phyloP scores from a whole-genome alignment of 2,797 vertebrate genomes.

The Cynopterus sphinx region DNA sequence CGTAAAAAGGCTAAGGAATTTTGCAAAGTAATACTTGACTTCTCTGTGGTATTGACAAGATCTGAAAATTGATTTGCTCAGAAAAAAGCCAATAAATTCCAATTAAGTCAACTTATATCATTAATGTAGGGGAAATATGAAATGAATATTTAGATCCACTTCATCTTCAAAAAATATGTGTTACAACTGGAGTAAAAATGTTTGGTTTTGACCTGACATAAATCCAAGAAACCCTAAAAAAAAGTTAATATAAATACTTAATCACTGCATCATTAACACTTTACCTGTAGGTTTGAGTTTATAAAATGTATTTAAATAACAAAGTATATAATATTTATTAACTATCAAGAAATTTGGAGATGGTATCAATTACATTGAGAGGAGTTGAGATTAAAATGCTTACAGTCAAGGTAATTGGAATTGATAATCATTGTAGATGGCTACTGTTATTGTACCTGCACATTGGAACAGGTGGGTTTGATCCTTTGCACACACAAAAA shows the following conservation, averaged over 20 bases:
- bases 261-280: not conserved
- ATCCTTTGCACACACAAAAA: constrained; percentile 23
- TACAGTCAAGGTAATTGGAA: not conserved
- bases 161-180: constrained; percentile 15
- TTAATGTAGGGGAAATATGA: constrained; percentile 26
- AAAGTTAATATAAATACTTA: constrained; percentile 26
- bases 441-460: not conserved
- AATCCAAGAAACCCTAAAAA: not conserved
- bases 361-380: not conserved
- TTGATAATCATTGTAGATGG: not conserved
- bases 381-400: not conserved
- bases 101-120: not conserved
- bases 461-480: not conserved
- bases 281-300: not conserved
- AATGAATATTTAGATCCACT: constrained; percentile 35
- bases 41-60: not conserved
- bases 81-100: constrained; percentile 26
- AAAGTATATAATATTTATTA: not conserved
- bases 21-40: not conserved
- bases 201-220: constrained; percentile 38
- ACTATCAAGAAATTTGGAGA: not conserved
- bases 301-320: not conserved
- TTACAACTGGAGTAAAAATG: constrained; percentile 38
- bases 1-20: not conserved
- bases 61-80: constrained; percentile 19